Conservation (phyloP, 2,113 vertebrate species). For the Ceyx margarethae region DNA sequence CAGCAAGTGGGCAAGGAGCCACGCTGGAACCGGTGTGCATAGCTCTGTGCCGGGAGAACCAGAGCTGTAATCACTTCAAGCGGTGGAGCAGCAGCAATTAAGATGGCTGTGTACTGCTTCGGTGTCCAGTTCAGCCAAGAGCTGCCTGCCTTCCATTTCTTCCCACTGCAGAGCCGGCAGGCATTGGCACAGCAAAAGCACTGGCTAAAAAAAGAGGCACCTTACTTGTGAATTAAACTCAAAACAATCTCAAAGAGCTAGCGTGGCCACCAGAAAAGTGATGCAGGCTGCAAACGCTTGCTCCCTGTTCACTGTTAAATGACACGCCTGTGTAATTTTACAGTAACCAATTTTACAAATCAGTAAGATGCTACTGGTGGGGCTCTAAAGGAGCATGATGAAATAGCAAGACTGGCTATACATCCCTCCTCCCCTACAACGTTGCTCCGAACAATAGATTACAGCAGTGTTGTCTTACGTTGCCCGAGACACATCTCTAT, state of each 20-base stretch:
- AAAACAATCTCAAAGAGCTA: neutral
- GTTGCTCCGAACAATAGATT: constrained; percentile 1
- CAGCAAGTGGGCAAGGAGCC: neutral
- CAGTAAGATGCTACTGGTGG: neutral
- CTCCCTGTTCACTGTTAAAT: neutral
- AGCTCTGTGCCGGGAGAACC: neutral
- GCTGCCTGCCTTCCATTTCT: neutral
- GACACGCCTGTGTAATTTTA: neutral
- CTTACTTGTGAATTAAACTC: constrained; percentile 26
- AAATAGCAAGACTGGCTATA: neutral
- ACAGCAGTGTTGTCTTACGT: neutral
- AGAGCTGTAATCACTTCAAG: neutral
- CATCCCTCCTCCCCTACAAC: constrained; percentile 15
- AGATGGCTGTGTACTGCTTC: neutral
- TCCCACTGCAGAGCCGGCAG: constrained; percentile 13
- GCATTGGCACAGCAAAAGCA: neutral
- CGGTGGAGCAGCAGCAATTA: constrained; percentile 9
- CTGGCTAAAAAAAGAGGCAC: neutral
- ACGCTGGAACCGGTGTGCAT: rapidly evolving
- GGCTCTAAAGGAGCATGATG: constrained; percentile 11
- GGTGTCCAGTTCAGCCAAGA: constrained; percentile 11
- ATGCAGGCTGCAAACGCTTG: neutral
- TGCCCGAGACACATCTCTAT: neutral
- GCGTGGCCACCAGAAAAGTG: neutral
- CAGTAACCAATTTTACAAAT: too few species aligned